phyloP scores from a whole-genome alignment of 2,797 vertebrate genomes.

The Falco concolor region DNA sequence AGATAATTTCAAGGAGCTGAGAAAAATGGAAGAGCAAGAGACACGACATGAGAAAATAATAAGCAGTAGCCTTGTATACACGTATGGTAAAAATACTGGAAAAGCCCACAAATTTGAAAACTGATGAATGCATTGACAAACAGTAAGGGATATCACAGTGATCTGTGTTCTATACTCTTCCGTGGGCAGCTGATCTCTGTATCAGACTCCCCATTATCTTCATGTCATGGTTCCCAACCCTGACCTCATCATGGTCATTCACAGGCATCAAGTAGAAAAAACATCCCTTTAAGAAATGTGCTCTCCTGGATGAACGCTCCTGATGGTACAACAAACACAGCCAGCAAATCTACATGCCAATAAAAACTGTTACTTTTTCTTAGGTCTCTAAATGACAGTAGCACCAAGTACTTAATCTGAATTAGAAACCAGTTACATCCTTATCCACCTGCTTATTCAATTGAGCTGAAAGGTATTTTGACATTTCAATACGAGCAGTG shows the following conservation, averaged over 20 bases:
- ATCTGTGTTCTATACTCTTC: neutral
- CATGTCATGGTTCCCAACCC: rapidly evolving
- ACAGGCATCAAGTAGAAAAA: neutral
- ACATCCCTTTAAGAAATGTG: neutral
- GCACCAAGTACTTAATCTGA: neutral
- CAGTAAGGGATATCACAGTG: neutral
- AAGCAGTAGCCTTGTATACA: neutral
- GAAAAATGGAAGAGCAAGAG: neutral
- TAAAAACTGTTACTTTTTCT: neutral
- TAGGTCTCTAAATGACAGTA: neutral
- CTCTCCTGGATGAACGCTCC: neutral
- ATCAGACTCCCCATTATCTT: neutral
- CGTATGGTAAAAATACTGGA: neutral
- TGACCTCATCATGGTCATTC: neutral
- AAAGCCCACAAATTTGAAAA: neutral
- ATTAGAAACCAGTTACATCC: neutral
- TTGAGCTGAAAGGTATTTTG: neutral
- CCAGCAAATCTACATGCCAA: neutral
- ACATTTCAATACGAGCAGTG: neutral
- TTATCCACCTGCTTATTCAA: neutral
- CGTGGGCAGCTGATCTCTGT: neutral
- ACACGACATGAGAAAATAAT: neutral
- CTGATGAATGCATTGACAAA: neutral
- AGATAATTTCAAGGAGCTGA: neutral
- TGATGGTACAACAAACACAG: neutral